phyloP scores from a whole-genome alignment of 2,113 vertebrate genomes.

The Bambusicola thoracicus region DNA sequence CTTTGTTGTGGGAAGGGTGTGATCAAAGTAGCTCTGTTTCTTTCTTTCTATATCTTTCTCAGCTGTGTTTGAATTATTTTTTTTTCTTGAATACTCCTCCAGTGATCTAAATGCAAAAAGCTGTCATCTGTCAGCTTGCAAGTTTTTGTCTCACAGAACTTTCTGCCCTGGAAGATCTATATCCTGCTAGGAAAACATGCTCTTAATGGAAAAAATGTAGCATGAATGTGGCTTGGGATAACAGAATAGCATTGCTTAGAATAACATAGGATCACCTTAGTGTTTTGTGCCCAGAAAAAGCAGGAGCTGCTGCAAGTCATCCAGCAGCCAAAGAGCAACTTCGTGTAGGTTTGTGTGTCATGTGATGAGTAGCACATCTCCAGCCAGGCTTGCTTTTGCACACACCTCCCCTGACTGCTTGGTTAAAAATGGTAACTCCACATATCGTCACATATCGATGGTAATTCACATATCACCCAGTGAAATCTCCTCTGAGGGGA shows the following conservation, averaged over 20 bases:
- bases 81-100: neutral
- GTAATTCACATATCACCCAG: neutral
- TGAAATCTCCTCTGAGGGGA: neutral
- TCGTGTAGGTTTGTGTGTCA: neutral
- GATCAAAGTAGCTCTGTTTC: neutral
- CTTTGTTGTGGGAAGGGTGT: neutral
- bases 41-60: neutral
- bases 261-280: neutral
- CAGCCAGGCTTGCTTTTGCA: neutral
- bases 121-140: neutral
- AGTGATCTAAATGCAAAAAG: neutral
- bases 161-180: neutral
- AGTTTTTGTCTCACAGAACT: neutral
- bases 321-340: neutral
- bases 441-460: neutral
- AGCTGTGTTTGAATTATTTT: neutral
- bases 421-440: neutral
- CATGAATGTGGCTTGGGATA: neutral
- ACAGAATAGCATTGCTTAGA: neutral
- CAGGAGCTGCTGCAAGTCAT: neutral
- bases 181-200: neutral
- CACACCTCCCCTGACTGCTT: neutral
- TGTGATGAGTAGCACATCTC: neutral
- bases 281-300: accelerated
- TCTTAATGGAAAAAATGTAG: neutral